Percentiles rank a stretch among this genome's conserved stretches.
These are phyloP conservation scores for Apamea sordens DNA, from an alignment of 2,888 invertebrate genomes.

Conservation along the genomic window DNA sequence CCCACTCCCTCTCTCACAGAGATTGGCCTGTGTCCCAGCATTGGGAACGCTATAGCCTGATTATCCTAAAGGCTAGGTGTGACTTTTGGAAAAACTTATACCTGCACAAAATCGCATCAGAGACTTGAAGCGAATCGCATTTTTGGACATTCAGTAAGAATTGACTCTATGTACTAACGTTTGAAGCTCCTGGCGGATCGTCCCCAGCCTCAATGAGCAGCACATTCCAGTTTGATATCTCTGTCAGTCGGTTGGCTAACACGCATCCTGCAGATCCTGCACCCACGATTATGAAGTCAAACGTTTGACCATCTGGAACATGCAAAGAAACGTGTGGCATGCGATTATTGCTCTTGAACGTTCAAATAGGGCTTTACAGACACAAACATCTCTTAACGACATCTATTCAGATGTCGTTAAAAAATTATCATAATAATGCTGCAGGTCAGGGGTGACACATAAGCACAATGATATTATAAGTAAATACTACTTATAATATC, in stretches of 20 bases:
- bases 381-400: too few relatives aligned
- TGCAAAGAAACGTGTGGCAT: not conserved
- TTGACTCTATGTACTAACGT: slow-evolving; percentile 71
- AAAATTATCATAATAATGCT: slow-evolving; percentile 39
- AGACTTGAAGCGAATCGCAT: not conserved
- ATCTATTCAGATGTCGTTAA: not conserved
- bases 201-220: slow-evolving; percentile 73
- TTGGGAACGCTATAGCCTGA: too few relatives aligned
- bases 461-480: too few relatives aligned
- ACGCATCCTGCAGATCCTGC: slow-evolving; percentile 72
- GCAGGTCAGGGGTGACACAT: slow-evolving; percentile 1
- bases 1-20: too few relatives aligned
- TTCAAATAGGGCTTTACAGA: not conserved
- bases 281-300: slow-evolving; percentile 85
- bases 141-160: not conserved
- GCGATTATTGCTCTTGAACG: not conserved
- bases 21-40: too few relatives aligned
- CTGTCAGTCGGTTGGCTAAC: slow-evolving; percentile 72
- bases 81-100: not conserved
- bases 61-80: not conserved
- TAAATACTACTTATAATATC: too few relatives aligned
- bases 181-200: slow-evolving; percentile 85
- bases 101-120: not conserved
- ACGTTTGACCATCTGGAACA: slow-evolving; percentile 70
- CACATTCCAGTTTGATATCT: slow-evolving; percentile 68